These are phyloP conservation scores for Pentalonia nigronervosa DNA, from an alignment of 1,140 invertebrate genomes.

Conservation along the genomic window DNA sequence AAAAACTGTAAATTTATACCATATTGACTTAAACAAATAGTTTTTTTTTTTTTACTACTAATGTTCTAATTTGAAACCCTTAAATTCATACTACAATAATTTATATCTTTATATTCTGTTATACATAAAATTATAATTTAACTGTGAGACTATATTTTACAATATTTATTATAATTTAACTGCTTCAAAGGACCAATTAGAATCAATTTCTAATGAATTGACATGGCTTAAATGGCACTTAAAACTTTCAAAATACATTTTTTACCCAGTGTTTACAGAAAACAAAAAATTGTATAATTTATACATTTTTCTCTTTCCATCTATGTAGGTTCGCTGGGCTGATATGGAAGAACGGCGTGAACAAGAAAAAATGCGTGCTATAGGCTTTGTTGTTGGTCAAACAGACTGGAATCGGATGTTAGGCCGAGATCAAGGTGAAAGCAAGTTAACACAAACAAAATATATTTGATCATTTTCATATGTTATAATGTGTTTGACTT, in stretches of 20 bases:
- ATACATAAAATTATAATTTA: neutral
- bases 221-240: no score
- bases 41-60: neutral
- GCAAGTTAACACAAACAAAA: slow-evolving; percentile 90
- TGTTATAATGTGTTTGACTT: neutral
- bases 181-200: no score
- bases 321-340: slow-evolving; percentile 90
- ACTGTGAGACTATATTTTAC: neutral
- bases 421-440: slow-evolving; percentile 86
- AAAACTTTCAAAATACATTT: no score
- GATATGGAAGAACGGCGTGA: slow-evolving; percentile 90
- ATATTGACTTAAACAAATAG: neutral
- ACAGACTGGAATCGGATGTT: slow-evolving; percentile 94
- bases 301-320: neutral
- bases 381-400: slow-evolving; percentile 94
- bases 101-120: neutral
- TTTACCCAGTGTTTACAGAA: no score
- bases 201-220: no score
- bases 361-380: slow-evolving; percentile 88
- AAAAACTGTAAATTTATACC: no score
- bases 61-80: neutral
- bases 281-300: neutral
- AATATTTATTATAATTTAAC: no score
- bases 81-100: neutral
- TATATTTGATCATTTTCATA: slow-evolving; percentile 75